Evolutionary conservation across 2,888 invertebrate genomes (phyloP).

Genomic region (Balanococcus diminutus): DNA sequence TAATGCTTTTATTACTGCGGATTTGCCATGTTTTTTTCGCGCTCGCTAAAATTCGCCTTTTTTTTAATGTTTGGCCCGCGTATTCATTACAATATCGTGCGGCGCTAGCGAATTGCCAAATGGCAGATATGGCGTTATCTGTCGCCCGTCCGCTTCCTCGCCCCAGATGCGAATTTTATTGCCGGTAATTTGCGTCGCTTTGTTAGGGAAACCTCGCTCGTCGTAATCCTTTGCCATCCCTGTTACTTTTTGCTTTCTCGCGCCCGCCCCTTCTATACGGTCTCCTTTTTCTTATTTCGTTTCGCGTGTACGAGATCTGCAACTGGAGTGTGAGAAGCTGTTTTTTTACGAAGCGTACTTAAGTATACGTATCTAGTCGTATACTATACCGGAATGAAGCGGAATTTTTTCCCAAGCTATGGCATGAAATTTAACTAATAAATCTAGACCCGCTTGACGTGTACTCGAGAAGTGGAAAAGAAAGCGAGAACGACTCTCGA

Average conservation of each 20-base stretch:
- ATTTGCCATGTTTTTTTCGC: constrained; percentile 8
- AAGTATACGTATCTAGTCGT: too few relatives aligned
- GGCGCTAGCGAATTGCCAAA: neutral
- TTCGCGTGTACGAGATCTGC: neutral
- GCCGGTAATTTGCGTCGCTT: constrained; percentile 26
- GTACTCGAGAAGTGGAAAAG: neutral
- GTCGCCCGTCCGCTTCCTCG: neutral
- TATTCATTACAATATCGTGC: constrained; percentile 31
- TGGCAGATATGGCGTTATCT: neutral
- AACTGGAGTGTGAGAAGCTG: neutral
- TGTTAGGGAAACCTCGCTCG: neutral
- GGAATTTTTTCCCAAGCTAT: neutral
- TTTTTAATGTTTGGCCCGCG: constrained; percentile 14
- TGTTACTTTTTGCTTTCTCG: too few relatives aligned
- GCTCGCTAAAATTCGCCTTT: neutral
- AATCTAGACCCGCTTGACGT: neutral
- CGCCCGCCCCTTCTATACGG: neutral
- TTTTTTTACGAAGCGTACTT: too few relatives aligned
- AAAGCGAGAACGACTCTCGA: neutral
- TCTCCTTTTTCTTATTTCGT: neutral
- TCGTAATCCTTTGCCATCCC: neutral
- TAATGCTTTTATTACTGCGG: constrained; percentile 21
- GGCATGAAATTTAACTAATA: neutral
- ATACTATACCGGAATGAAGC: neutral
- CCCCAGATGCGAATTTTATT: constrained; percentile 1